Conservation (phyloP, 2,797 vertebrate genomes). For the Enteromius fasciolatus region DNA sequence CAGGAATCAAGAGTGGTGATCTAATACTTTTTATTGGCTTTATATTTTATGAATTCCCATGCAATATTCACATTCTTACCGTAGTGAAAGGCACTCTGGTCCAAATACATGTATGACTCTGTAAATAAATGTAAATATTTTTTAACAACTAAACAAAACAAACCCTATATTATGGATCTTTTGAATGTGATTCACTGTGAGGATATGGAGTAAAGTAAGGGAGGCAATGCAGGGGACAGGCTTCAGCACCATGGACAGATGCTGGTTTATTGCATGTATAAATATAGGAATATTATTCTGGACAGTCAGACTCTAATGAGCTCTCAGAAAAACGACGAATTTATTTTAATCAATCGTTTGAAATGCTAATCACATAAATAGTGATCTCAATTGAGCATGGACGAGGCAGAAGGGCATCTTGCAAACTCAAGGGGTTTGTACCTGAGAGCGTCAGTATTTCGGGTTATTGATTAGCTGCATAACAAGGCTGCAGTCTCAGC, state of each 20-base stretch:
- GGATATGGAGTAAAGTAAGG: background rate
- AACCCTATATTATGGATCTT: background rate
- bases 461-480: conserved; percentile 54
- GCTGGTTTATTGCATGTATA: conserved; percentile 31
- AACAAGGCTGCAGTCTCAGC: conserved; percentile 69
- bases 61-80: conserved; percentile 67
- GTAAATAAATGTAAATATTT: conserved; percentile 54
- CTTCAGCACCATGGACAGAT: conserved; percentile 51
- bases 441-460: background rate
- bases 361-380: conserved; percentile 9
- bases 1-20: conserved; percentile 35
- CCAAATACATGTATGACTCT: conserved; percentile 68
- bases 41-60: conserved; percentile 18
- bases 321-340: too few relatives aligned
- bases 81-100: conserved; percentile 79
- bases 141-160: background rate
- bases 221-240: conserved; percentile 1
- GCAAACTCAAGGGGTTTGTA: conserved; percentile 13
- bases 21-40: background rate
- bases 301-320: background rate
- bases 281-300: background rate
- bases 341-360: background rate
- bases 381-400: background rate
- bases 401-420: background rate
- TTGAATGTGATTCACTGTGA: background rate